A percentile compares a stretch with the other conserved stretches of the same genome.
phyloP scores from a whole-genome alignment of 1,140 invertebrate species.

The Bombus ignitus region DNA sequence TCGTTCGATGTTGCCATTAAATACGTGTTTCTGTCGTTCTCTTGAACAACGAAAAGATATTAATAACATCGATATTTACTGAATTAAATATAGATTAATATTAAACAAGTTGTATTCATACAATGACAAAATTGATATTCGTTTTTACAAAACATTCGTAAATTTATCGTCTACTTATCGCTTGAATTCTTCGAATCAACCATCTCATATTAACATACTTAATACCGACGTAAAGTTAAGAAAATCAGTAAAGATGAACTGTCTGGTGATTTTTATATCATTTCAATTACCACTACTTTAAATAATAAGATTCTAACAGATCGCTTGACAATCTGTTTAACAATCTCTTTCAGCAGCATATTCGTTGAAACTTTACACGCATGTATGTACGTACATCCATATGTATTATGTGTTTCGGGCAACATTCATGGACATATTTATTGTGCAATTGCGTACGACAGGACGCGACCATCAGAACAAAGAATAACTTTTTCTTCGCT shows the following conservation, averaged over 20 bases:
- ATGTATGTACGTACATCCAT: not conserved
- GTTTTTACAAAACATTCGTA: not conserved
- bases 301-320: not conserved
- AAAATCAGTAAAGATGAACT: too few relatives aligned
- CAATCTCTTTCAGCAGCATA: too few relatives aligned
- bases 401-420: not conserved
- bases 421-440: not conserved
- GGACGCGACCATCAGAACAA: not conserved
- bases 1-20: too few relatives aligned
- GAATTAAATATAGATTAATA: too few relatives aligned
- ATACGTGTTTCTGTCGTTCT: too few relatives aligned
- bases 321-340: too few relatives aligned
- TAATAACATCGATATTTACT: too few relatives aligned
- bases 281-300: not conserved
- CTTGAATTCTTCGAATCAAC: not conserved
- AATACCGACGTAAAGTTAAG: too few relatives aligned
- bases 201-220: too few relatives aligned
- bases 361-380: not conserved
- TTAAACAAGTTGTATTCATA: not conserved
- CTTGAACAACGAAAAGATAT: not conserved
- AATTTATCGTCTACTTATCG: not conserved
- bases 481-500: not conserved
- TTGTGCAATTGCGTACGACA: slow-evolving; percentile 5
- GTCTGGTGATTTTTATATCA: not conserved
- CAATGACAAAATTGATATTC: not conserved